Conservation (phyloP, 2,888 invertebrate species). For the Patella depressa region DNA sequence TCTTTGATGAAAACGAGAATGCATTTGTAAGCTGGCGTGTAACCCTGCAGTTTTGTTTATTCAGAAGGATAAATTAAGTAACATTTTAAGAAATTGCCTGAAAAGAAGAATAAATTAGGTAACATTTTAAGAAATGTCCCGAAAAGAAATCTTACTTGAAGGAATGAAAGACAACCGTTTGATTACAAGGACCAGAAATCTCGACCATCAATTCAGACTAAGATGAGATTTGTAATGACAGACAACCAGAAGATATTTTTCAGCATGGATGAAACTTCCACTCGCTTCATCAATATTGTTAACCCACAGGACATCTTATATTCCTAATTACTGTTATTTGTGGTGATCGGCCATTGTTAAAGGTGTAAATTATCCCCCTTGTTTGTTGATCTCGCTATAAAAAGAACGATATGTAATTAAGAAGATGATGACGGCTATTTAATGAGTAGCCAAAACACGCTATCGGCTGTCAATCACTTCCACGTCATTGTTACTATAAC, state of each 20-base stretch:
- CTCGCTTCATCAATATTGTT: neutral
- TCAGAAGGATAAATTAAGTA: too few species aligned
- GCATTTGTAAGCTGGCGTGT: too few species aligned
- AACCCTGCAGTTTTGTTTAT: too few species aligned
- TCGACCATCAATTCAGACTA: too few species aligned
- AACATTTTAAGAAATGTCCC: too few species aligned
- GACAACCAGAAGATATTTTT: neutral
- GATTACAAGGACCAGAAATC: too few species aligned
- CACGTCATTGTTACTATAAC: neutral
- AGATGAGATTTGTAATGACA: neutral
- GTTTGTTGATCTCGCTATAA: neutral
- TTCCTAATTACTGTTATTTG: conserved; percentile 4
- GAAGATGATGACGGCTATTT: conserved; percentile 5
- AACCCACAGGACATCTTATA: conserved; percentile 6
- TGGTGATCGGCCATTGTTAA: neutral
- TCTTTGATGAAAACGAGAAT: too few species aligned
- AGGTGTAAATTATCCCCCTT: neutral
- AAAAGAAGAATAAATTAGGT: too few species aligned
- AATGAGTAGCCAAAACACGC: conserved; percentile 2
- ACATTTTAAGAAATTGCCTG: too few species aligned
- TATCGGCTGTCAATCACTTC: neutral
- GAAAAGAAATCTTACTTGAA: too few species aligned
- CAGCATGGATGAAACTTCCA: neutral
- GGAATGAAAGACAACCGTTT: too few species aligned
- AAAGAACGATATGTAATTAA: conserved; percentile 2